These are phyloP conservation scores for Lathronympha strigana DNA, from an alignment of 2,888 invertebrate species.

Conservation along the genomic window DNA sequence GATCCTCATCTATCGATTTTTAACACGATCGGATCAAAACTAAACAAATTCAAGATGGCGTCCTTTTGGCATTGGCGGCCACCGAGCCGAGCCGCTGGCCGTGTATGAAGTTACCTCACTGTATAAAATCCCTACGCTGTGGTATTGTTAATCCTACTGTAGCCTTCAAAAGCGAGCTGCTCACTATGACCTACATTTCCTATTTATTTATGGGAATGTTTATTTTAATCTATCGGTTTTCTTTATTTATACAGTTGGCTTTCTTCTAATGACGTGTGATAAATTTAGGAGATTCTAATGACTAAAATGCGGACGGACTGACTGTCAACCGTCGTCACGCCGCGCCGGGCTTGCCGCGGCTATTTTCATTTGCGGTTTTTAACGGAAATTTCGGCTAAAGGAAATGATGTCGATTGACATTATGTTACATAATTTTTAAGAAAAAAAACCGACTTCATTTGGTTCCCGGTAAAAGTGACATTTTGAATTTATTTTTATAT, in stretches of 20 bases:
- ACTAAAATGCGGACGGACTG: conserved; percentile 7
- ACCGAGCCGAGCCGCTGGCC: too few relatives aligned
- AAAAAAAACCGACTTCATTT: too few relatives aligned
- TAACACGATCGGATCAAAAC: too few relatives aligned
- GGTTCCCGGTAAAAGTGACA: too few relatives aligned
- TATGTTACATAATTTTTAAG: too few relatives aligned
- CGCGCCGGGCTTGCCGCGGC: background rate
- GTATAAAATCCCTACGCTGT: background rate
- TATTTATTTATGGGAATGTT: conserved; percentile 18
- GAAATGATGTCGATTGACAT: conserved; percentile 5
- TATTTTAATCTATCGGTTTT: conserved; percentile 12
- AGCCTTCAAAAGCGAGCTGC: background rate
- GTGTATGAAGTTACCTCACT: too few relatives aligned
- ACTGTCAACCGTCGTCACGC: conserved; percentile 19
- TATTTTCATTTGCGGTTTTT: conserved; percentile 25
- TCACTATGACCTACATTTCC: conserved; percentile 17
- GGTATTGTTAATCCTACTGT: background rate
- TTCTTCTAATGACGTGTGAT: conserved; percentile 28
- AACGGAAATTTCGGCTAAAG: conserved; percentile 10
- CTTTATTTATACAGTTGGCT: conserved; percentile 34
- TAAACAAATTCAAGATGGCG: too few relatives aligned
- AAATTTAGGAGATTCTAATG: conserved; percentile 30
- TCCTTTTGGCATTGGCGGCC: too few relatives aligned
- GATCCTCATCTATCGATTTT: too few relatives aligned
- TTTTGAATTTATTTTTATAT: too few relatives aligned